These are phyloP conservation scores for Mythimna albipuncta DNA, from an alignment of 2,888 invertebrate genomes.

Conservation along the genomic window DNA sequence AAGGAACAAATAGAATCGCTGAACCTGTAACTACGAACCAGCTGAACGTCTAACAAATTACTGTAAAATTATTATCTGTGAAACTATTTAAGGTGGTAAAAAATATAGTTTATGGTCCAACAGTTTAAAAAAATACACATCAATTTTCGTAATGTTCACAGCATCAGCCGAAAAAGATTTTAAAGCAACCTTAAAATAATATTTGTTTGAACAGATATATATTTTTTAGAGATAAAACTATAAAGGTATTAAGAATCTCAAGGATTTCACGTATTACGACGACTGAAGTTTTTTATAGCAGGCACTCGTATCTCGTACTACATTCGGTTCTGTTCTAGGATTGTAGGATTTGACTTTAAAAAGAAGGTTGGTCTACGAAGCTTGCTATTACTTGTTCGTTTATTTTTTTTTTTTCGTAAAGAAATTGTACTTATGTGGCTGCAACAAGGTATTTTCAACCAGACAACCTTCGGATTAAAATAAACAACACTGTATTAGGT, in stretches of 20 bases:
- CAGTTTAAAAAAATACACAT: conserved; percentile 48
- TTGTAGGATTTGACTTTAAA: not conserved
- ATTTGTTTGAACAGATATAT: conserved; percentile 42
- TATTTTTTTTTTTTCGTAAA: no score
- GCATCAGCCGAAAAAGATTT: conserved; percentile 13
- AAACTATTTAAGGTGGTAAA: conserved; percentile 35
- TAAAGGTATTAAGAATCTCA: conserved; percentile 28
- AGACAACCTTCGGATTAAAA: no score
- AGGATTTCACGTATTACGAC: conserved; percentile 22
- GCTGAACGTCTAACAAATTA: conserved; percentile 2
- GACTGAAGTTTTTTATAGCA: conserved; percentile 9
- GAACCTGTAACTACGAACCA: conserved; percentile 6
- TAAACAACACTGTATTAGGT: no score
- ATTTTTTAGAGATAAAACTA: conserved; percentile 36
- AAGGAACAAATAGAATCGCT: conserved; percentile 17
- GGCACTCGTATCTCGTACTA: not conserved
- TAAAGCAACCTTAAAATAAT: conserved; percentile 43
- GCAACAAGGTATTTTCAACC: no score
- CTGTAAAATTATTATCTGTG: conserved; percentile 28
- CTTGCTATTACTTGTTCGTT: no score
- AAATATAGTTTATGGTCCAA: conserved; percentile 47
- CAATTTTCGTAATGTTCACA: conserved; percentile 39
- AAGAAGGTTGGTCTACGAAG: not conserved
- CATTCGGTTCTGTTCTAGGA: conserved; percentile 2
- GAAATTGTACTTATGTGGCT: no score